Base-by-base conservation (phyloP, 2,113 vertebrate species). In the Entosphenus tridentatus region DNA sequence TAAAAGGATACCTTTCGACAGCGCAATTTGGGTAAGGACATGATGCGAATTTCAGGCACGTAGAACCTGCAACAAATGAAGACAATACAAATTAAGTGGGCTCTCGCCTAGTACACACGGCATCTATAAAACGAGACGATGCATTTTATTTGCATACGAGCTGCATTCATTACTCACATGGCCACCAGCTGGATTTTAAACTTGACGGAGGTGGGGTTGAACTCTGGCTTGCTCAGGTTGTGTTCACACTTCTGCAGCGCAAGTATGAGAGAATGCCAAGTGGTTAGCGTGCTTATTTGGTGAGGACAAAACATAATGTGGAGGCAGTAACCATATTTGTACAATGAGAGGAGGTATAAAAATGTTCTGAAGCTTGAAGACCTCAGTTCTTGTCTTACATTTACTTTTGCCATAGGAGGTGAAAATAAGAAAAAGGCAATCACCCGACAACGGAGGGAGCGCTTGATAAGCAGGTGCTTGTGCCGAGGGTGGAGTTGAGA, bases 171-270 rank as follows among this genome's bases (percentile, higher is more conserved):
- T 77, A 93, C 90, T 95, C 77, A 98, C 93, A 98, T 83, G 75
- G 93, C 93, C 75, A 96, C 93, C 76, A 97, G 80, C 73, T 97
- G 93, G 72, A 98, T 97, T 83, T 98, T 98, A 79, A 98, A 98
- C 81, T 96, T 98, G 76, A 98, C 96, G 69, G 93, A 98, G 11
- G 92, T 97, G 56, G 93, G 93, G 77, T 98, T 98, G 77, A 98
- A 98, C 76, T 98, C 92, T 11, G 93, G 93, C 74, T 98, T 98
- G 82, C 90, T 98, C 80, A 98, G 77, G 77, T 98, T 97, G 79
- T 98, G 93, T 76, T 98, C 93, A 77, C 93, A 98, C 85, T 89
- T 93, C 93, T 98, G 77, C 54, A 54, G 71, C 1, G 68, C 62
- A 67, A 56, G 69, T 71, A 74, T 69, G 10, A 67, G 3, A 13